These are phyloP conservation scores for Sinocyclocheilus rhinocerous DNA, from an alignment of 2,113 vertebrate genomes.

Conservation along the genomic window DNA sequence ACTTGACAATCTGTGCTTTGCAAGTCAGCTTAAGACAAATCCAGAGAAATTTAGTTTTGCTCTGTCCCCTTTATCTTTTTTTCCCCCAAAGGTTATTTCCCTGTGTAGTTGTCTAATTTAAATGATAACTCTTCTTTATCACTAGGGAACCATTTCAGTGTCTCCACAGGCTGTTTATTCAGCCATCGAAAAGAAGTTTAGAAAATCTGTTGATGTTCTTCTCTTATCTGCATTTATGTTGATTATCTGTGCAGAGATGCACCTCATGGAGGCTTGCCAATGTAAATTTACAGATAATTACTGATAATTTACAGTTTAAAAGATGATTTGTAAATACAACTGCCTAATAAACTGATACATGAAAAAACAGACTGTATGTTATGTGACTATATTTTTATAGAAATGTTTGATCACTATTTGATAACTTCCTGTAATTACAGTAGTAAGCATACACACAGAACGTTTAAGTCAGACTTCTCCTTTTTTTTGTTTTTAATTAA, in stretches of 20 bases:
- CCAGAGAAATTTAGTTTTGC: background rate
- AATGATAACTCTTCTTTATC: slow-evolving; percentile 3
- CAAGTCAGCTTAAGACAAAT: slow-evolving; percentile 30
- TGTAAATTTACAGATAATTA: slow-evolving; percentile 73
- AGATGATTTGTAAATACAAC: slow-evolving; percentile 79
- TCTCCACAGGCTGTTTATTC: slow-evolving; percentile 33
- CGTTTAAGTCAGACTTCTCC: no score
- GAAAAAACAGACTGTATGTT: slow-evolving; percentile 48
- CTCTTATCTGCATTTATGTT: slow-evolving; percentile 66
- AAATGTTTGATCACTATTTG: background rate
- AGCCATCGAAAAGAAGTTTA: background rate
- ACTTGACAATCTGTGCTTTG: slow-evolving; percentile 37
- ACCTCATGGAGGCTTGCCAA: slow-evolving; percentile 68
- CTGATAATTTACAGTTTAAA: slow-evolving; percentile 36
- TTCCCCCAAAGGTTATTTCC: background rate
- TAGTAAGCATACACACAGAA: background rate
- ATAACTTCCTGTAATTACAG: background rate
- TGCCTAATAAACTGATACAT: slow-evolving; percentile 82
- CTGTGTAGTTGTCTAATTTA: background rate
- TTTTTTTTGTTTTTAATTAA: no score
- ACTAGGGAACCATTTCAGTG: slow-evolving; percentile 4
- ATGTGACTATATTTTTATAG: background rate
- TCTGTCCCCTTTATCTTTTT: background rate
- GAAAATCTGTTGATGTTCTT: slow-evolving; percentile 49
- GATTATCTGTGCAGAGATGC: slow-evolving; percentile 71